Conservation (phyloP, 2,113 vertebrate species). For the Tyto alba region DNA sequence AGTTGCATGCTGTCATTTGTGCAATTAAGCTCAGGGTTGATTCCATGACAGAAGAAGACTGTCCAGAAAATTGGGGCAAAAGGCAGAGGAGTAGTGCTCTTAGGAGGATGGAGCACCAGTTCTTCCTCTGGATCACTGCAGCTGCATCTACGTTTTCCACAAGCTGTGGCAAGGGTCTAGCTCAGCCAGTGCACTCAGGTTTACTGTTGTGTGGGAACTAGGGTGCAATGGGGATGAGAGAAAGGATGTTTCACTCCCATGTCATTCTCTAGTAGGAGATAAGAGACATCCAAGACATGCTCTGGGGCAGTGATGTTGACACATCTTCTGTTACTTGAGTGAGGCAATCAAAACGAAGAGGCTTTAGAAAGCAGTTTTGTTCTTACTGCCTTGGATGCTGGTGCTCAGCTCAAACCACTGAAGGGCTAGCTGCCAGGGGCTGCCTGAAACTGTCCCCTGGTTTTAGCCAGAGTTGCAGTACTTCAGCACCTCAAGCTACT, state of each 20-base stretch:
- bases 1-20: neutral
- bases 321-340: neutral
- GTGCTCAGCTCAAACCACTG: neutral
- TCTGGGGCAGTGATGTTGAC: neutral
- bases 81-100: neutral
- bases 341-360: neutral
- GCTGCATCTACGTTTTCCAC: neutral
- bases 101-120: neutral
- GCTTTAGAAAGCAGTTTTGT: neutral
- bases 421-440: neutral
- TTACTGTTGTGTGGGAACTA: neutral
- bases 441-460: neutral
- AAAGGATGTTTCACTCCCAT: neutral
- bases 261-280: neutral
- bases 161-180: neutral
- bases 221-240: neutral
- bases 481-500: neutral
- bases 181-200: neutral
- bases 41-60: neutral
- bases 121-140: neutral
- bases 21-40: neutral
- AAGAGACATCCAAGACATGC: neutral
- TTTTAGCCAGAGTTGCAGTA: neutral
- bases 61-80: neutral
- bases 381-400: neutral